Evolutionary conservation across 1,140 invertebrate species (phyloP).

Genomic region (Prorops nasuta): DNA sequence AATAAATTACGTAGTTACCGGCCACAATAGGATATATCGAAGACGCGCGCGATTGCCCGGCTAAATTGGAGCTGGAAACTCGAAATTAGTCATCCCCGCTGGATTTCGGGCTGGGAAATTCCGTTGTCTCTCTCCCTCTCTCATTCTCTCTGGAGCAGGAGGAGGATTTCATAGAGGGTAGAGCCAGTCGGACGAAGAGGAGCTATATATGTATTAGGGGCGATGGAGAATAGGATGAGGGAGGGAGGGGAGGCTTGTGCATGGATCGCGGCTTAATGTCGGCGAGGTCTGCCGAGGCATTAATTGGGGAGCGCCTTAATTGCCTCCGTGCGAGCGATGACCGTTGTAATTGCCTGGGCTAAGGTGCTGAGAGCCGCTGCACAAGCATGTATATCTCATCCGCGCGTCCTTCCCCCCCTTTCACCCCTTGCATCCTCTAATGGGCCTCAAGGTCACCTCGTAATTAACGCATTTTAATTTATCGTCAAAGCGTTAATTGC

Average conservation of each 20-base stretch:
- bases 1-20: too few relatives aligned
- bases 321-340: slow-evolving; percentile 47
- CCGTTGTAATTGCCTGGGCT: slow-evolving; percentile 46
- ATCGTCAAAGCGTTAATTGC: slow-evolving; percentile 37
- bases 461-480: slow-evolving; percentile 39
- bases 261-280: slow-evolving; percentile 29
- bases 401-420: background rate
- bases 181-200: too few relatives aligned
- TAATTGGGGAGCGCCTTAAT: slow-evolving; percentile 52
- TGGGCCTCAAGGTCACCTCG: slow-evolving; percentile 30
- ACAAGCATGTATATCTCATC: background rate
- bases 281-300: slow-evolving; percentile 31
- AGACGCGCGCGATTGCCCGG: too few relatives aligned
- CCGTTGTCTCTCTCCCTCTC: too few relatives aligned
- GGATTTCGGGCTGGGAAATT: too few relatives aligned
- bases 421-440: slow-evolving; percentile 15
- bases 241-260: slow-evolving; percentile 19
- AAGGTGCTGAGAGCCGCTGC: slow-evolving; percentile 30
- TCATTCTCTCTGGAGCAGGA: background rate
- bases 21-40: too few relatives aligned
- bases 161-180: background rate
- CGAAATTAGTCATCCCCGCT: too few relatives aligned
- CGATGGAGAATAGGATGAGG: background rate
- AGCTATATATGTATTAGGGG: background rate
- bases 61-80: too few relatives aligned